Conservation (phyloP, 2,888 invertebrate species). For the Ethmia dodecea region DNA sequence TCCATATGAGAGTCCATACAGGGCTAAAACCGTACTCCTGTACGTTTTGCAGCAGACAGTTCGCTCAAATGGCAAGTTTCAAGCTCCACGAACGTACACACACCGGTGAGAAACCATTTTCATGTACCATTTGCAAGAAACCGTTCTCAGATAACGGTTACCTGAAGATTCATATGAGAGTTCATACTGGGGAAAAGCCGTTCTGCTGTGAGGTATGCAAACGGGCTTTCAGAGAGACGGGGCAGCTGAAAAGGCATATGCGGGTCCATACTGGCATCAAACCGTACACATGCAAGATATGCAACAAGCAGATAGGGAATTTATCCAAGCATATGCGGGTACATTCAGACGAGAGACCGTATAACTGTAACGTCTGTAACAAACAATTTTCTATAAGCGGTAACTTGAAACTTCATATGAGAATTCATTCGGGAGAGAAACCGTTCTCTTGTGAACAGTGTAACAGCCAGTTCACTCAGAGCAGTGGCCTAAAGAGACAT, state of each 20-base stretch:
- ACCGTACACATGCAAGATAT: constrained; percentile 60
- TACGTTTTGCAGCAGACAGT: constrained; percentile 50
- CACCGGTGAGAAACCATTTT: constrained; percentile 54
- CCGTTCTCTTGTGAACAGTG: constrained; percentile 40
- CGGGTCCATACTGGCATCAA: constrained; percentile 55
- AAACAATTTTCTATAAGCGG: constrained; percentile 48
- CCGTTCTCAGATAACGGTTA: constrained; percentile 65
- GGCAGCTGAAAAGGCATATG: constrained; percentile 57
- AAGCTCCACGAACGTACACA: constrained; percentile 60
- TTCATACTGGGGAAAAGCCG: constrained; percentile 60
- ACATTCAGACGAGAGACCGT: constrained; percentile 48
- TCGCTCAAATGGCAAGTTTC: constrained; percentile 64
- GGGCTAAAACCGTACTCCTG: constrained; percentile 60
- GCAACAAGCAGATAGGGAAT: constrained; percentile 64
- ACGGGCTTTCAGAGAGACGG: constrained; percentile 52
- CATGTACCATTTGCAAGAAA: constrained; percentile 58
- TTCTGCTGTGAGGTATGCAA: constrained; percentile 55
- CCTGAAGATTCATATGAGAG: constrained; percentile 61
- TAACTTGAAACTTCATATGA: constrained; percentile 49
- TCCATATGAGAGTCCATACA: constrained; percentile 62
- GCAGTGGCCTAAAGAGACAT: constrained; percentile 42
- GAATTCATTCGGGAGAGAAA: constrained; percentile 39
- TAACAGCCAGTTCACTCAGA: constrained; percentile 39
- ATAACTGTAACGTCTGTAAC: constrained; percentile 40
- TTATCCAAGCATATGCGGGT: constrained; percentile 59